A percentile compares a stretch with the other conserved stretches of the same genome.
These are phyloP conservation scores for Gisinianus flammeolus DNA, from an alignment of 2,888 invertebrate species.

Conservation along the genomic window DNA sequence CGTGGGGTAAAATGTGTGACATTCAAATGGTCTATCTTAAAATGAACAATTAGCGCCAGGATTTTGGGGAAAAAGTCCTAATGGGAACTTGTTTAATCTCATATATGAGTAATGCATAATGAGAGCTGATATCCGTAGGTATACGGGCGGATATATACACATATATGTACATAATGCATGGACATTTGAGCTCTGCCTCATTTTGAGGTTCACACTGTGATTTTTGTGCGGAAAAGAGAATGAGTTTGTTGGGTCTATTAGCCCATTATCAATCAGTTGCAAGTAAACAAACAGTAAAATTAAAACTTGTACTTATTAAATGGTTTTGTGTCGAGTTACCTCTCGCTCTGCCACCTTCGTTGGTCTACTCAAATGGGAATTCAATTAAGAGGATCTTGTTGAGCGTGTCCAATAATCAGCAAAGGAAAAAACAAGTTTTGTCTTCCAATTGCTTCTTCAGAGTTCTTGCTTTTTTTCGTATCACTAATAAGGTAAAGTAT, in stretches of 20 bases:
- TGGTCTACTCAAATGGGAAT: conserved; percentile 20
- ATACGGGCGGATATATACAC: too few species aligned
- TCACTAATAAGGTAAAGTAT: too few species aligned
- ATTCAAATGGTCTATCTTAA: too few species aligned
- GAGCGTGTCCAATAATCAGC: background rate
- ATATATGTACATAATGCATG: too few species aligned
- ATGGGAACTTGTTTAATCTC: too few species aligned
- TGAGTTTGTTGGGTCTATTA: background rate
- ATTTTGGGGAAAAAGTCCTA: too few species aligned
- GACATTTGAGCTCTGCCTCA: too few species aligned
- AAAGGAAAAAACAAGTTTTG: background rate
- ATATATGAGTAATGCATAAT: too few species aligned
- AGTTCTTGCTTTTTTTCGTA: too few species aligned
- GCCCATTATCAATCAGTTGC: background rate
- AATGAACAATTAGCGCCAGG: too few species aligned
- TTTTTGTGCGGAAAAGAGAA: background rate
- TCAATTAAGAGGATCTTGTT: conserved; percentile 35
- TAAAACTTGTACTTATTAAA: conserved; percentile 31
- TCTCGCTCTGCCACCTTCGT: background rate
- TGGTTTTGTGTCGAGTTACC: conserved; percentile 13
- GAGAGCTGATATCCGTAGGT: too few species aligned
- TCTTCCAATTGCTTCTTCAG: background rate
- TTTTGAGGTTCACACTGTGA: conserved; percentile 14
- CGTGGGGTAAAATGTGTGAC: too few species aligned
- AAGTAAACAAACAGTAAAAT: conserved; percentile 11